Conservation (phyloP, 2,888 invertebrate species). For the Ditula angustiorana region DNA sequence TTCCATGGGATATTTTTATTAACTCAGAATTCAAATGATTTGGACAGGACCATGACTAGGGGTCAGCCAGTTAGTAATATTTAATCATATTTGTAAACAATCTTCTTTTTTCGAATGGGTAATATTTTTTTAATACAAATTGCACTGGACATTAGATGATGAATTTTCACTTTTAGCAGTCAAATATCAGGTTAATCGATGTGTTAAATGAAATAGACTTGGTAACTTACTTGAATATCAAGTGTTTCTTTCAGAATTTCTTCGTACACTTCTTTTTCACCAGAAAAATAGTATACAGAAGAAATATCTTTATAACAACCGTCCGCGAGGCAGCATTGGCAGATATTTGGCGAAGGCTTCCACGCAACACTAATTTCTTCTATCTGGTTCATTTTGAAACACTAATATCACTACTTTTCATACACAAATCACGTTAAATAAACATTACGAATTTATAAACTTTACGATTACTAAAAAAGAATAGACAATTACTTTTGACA, state of each 20-base stretch:
- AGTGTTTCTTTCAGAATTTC: constrained; percentile 60
- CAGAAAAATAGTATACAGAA: constrained; percentile 49
- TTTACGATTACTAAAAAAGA: neutral
- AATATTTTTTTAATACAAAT: too few species aligned
- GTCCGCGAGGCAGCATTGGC: constrained; percentile 59
- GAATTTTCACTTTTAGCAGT: neutral
- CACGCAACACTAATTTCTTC: constrained; percentile 9
- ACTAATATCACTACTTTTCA: neutral
- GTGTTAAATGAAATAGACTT: too few species aligned
- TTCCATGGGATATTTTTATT: too few species aligned
- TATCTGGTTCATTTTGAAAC: constrained; percentile 14
- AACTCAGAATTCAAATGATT: too few species aligned
- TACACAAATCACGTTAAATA: constrained; percentile 15
- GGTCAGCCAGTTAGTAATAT: too few species aligned
- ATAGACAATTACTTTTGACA: constrained; percentile 23
- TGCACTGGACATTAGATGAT: too few species aligned
- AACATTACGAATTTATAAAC: neutral
- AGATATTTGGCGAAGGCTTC: constrained; percentile 45
- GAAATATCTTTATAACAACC: constrained; percentile 52
- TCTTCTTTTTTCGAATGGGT: too few species aligned
- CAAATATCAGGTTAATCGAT: too few species aligned
- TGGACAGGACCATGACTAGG: too few species aligned
- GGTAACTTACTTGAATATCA: constrained; percentile 55
- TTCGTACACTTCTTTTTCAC: constrained; percentile 53
- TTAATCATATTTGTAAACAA: too few species aligned